Evolutionary conservation across 2,888 invertebrate species (phyloP).

Genomic region (Ormyrus nitidulus): DNA sequence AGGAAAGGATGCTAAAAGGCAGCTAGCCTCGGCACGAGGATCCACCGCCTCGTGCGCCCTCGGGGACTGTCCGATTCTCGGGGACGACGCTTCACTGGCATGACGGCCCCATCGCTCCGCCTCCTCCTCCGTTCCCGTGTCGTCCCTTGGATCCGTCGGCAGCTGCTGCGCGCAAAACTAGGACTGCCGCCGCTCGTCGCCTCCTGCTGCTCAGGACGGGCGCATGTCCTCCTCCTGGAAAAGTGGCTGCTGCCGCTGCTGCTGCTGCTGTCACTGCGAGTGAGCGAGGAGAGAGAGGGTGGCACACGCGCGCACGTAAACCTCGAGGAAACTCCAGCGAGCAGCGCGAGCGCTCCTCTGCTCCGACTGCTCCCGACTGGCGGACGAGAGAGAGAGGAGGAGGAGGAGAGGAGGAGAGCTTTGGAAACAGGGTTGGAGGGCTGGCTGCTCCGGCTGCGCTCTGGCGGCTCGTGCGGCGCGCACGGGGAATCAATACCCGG

Average conservation of each 20-base stretch:
- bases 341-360: constrained; percentile 15
- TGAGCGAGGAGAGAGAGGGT: not conserved
- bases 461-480: constrained; percentile 55
- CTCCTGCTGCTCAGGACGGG: not conserved
- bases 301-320: not conserved
- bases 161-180: not conserved
- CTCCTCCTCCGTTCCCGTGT: too few species aligned
- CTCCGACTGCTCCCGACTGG: constrained; percentile 67
- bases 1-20: too few species aligned
- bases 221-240: not conserved
- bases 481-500: constrained; percentile 72
- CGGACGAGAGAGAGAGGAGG: constrained; percentile 63
- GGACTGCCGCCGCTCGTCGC: not conserved
- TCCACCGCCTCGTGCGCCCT: too few species aligned
- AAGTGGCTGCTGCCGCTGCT: not conserved
- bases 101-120: too few species aligned
- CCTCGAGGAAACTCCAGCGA: not conserved
- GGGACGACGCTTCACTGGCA: not conserved
- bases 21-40: too few species aligned
- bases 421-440: constrained; percentile 22
- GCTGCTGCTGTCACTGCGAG: not conserved
- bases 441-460: constrained; percentile 20
- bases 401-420: constrained; percentile 61
- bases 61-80: not conserved
- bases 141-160: not conserved